A percentile compares a stretch with the other conserved stretches of the same genome.
These are phyloP conservation scores for Xenopus petersii DNA, from an alignment of 2,797 vertebrate genomes.

Conservation along the genomic window DNA sequence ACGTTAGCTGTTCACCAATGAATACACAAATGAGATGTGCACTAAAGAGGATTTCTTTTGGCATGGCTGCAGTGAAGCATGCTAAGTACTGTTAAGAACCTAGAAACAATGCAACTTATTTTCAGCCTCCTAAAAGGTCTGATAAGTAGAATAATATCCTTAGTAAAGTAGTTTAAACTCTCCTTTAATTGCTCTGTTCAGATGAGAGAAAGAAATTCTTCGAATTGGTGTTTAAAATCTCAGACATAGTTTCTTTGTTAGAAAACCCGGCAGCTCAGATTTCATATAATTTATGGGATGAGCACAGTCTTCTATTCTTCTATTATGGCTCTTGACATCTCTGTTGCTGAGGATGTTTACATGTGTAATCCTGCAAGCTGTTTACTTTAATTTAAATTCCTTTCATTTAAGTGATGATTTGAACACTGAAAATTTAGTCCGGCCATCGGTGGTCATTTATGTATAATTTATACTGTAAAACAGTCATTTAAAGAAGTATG, in stretches of 20 bases:
- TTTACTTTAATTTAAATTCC: neutral
- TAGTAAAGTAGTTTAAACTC: neutral
- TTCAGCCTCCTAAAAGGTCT: neutral
- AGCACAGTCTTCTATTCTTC: neutral
- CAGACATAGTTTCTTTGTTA: neutral
- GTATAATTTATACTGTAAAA: neutral
- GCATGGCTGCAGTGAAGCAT: constrained; percentile 12
- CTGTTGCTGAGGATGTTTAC: neutral
- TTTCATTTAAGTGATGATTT: no score
- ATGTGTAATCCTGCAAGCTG: neutral
- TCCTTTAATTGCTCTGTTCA: neutral
- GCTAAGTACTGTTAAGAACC: constrained; percentile 20
- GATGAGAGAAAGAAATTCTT: neutral
- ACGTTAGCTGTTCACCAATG: constrained; percentile 40
- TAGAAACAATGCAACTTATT: constrained; percentile 8
- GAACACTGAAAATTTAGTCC: neutral
- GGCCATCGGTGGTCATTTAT: neutral
- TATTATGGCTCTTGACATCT: neutral
- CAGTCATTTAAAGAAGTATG: neutral
- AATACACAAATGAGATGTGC: constrained; percentile 41
- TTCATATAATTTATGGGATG: neutral
- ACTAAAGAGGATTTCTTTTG: constrained; percentile 27
- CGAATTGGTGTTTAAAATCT: neutral
- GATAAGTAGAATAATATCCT: neutral
- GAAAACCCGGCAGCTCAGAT: neutral